Conservation (phyloP, 1,140 invertebrate genomes). For the Venustaconcha ellipsiformis region DNA sequence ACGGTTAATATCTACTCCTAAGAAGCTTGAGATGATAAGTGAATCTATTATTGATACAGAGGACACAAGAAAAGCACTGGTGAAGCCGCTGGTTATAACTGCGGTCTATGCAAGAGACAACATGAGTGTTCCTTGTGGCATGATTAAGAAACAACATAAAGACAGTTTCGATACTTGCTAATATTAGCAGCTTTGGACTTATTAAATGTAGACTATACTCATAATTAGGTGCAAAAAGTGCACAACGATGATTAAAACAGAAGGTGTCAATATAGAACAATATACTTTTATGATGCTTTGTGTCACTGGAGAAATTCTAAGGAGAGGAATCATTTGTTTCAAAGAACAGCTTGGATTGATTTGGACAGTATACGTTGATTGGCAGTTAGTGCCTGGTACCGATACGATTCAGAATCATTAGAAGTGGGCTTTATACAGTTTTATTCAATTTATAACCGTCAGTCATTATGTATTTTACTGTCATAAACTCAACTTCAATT, state of each 20-base stretch:
- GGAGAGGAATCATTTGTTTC: background rate
- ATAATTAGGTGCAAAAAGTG: background rate
- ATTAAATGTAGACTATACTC: background rate
- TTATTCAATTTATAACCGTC: too few species aligned
- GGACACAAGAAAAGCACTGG: background rate
- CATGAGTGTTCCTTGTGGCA: background rate
- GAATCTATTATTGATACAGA: background rate
- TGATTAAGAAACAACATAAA: constrained; percentile 1
- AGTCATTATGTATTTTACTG: too few species aligned
- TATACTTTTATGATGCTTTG: background rate
- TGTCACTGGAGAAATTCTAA: background rate
- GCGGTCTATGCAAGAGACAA: background rate
- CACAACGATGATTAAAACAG: constrained; percentile 1
- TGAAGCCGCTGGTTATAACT: background rate
- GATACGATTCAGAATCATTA: too few species aligned
- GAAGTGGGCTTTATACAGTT: too few species aligned
- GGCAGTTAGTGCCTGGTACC: too few species aligned
- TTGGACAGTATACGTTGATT: background rate
- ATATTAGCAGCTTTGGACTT: background rate
- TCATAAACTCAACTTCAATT: too few species aligned
- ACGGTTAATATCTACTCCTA: background rate
- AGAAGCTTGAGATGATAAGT: background rate
- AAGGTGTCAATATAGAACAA: background rate
- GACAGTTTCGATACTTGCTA: background rate
- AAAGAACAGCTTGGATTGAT: background rate